These are phyloP conservation scores for Lycaena phlaeas DNA, from an alignment of 2,888 invertebrate genomes.

Conservation along the genomic window DNA sequence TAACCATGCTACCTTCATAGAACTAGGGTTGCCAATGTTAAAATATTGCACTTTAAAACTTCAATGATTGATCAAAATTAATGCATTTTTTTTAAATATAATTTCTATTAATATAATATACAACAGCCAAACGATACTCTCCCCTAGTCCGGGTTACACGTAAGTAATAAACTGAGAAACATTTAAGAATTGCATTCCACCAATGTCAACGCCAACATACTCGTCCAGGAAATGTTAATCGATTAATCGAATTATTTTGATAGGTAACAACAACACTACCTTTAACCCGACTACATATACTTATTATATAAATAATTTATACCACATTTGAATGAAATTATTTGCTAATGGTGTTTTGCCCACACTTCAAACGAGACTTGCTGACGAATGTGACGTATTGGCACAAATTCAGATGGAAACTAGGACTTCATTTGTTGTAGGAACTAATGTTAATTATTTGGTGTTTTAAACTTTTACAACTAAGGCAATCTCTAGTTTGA, in stretches of 20 bases:
- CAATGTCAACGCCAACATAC: no score
- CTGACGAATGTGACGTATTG: constrained; percentile 1
- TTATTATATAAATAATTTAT: constrained; percentile 56
- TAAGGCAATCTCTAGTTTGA: background rate
- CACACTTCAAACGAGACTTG: constrained; percentile 37
- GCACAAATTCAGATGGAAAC: constrained; percentile 4
- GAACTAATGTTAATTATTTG: background rate
- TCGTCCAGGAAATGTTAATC: constrained; percentile 39
- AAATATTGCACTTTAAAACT: constrained; percentile 40
- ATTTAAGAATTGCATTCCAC: constrained; percentile 27
- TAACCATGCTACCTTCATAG: constrained; percentile 33
- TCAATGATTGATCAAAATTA: background rate
- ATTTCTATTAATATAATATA: constrained; percentile 42
- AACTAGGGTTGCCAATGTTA: constrained; percentile 36
- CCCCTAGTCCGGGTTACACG: constrained; percentile 25
- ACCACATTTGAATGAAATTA: constrained; percentile 45
- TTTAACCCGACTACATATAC: constrained; percentile 69
- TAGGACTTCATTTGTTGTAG: constrained; percentile 2
- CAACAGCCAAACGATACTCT: constrained; percentile 56
- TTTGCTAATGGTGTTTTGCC: constrained; percentile 50
- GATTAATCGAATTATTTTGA: constrained; percentile 33
- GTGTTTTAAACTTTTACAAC: background rate
- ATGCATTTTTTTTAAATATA: constrained; percentile 14
- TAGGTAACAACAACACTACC: constrained; percentile 66
- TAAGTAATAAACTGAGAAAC: constrained; percentile 30